Base-by-base conservation (phyloP, 1,140 invertebrate species). In the Pectinophora gossypiella region DNA sequence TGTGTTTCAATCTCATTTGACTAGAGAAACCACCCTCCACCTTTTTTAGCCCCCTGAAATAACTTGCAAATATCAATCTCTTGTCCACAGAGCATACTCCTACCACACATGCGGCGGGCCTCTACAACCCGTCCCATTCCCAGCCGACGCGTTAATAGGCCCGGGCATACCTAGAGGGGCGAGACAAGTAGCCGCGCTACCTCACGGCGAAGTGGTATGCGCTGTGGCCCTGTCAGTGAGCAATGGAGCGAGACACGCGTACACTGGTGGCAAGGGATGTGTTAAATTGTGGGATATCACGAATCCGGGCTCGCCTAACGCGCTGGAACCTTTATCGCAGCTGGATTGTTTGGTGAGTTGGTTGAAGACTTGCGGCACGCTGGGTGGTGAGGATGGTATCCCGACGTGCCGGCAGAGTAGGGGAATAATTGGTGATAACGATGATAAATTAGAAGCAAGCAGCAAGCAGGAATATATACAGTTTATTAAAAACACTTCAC, bases 221-320 rank as follows among this genome's bases (percentile, higher is more conserved):
- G 98, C 93, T 83, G 98, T 90, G 88, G 99, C 88, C 89, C 96
- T 90, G 91, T 99, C 90, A 84, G 66, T 72, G n/a, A 54, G 89
- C 48, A 96, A 95, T 87, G 94, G 95, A 32, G 96, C 95, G 51
- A 93, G 97, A 80, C 96, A 97, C 84, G 97, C 99, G 4, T 99
- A 98, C 87, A 99, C 98, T 10, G 98, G 98, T n/a, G 98, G 98
- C 48, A 99, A 99, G 88, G 97, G 98, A 42, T 99, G 97, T 88
- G 98, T 99, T 42, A 99, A 99, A 89, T 95, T 99, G n/a, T 95
- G 94, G 94, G 94, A 95, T 72, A 95, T 98, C 65, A 94, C 94
- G 71, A 94, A 96, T 71, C 93, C 95, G 2, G 93, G 91, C 10
- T 91, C 91, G 36, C 95, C 95, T 61, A 94, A 91, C 76, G 61